phyloP scores from a whole-genome alignment of 2,888 invertebrate genomes.

The Campoletis raptor region DNA sequence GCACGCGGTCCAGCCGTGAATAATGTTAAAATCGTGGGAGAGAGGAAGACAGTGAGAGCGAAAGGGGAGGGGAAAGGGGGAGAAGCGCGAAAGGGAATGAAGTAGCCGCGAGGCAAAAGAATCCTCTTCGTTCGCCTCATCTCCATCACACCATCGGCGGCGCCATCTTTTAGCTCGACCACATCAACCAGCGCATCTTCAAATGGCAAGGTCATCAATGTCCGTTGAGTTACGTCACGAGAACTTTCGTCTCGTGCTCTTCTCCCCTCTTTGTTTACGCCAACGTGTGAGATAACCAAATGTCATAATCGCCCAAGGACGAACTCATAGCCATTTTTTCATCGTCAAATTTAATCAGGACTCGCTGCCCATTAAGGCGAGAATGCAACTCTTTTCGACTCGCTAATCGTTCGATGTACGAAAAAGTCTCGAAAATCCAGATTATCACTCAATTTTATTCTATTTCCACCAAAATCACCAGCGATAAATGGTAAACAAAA shows the following conservation, averaged over 20 bases:
- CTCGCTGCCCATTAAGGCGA: neutral
- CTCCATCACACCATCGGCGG: slow-evolving; percentile 34
- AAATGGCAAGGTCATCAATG: slow-evolving; percentile 82
- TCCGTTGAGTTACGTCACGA: slow-evolving; percentile 68
- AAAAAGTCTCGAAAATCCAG: neutral
- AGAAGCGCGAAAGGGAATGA: slow-evolving; percentile 12
- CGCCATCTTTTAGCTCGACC: slow-evolving; percentile 35
- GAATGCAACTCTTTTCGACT: neutral
- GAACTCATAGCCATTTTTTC: slow-evolving; percentile 37
- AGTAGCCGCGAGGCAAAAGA: slow-evolving; percentile 55
- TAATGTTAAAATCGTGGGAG: slow-evolving; percentile 1
- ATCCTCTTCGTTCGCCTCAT: slow-evolving; percentile 25
- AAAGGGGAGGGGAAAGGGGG: slow-evolving; percentile 1
- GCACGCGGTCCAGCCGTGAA: slow-evolving; percentile 25
- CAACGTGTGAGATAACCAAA: slow-evolving; percentile 62
- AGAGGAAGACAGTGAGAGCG: slow-evolving; percentile 11
- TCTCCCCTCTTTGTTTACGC: slow-evolving; percentile 17
- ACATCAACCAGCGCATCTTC: slow-evolving; percentile 76
- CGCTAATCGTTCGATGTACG: neutral
- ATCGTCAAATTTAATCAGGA: neutral
- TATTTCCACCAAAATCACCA: neutral
- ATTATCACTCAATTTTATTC: neutral
- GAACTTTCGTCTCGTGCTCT: slow-evolving; percentile 65
- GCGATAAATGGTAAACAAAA: neutral
- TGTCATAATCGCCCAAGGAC: slow-evolving; percentile 71